A percentile compares a stretch with the other conserved stretches of the same genome.
phyloP scores from a whole-genome alignment of 2,797 vertebrate genomes.

The Limosa lapponica region DNA sequence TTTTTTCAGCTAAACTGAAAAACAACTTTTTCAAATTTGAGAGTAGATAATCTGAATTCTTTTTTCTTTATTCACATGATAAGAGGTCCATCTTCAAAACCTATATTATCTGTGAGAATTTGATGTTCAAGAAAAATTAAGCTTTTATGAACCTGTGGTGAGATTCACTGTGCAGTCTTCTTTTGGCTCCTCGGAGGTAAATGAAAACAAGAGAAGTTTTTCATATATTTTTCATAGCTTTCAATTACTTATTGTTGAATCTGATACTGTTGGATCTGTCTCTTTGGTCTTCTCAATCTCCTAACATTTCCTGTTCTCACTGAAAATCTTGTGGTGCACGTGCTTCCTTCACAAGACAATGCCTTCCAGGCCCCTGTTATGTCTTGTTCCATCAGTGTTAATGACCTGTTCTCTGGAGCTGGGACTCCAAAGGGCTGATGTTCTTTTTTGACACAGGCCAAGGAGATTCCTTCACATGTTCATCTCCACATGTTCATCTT shows the following conservation, averaged over 20 bases:
- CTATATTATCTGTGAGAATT: background rate
- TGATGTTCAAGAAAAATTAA: background rate
- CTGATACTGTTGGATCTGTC: background rate
- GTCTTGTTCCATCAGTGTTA: rapidly evolving
- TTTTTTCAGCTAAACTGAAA: background rate
- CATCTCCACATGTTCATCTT: background rate
- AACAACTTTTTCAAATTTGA: background rate
- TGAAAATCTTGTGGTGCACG: background rate
- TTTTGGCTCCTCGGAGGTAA: background rate
- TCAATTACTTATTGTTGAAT: background rate
- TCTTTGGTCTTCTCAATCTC: background rate
- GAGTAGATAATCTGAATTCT: background rate
- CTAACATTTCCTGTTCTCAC: background rate
- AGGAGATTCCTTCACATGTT: background rate
- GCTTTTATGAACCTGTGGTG: background rate
- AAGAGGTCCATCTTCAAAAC: background rate
- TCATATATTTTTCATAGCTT: background rate
- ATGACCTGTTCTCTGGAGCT: background rate
- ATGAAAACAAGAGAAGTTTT: background rate
- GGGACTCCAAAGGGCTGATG: background rate
- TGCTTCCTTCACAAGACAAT: background rate
- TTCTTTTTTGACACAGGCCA: background rate
- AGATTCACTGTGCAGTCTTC: background rate
- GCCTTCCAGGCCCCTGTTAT: background rate
- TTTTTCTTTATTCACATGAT: background rate